Conservation (phyloP, 2,888 invertebrate species). For the Julus scandinavius region DNA sequence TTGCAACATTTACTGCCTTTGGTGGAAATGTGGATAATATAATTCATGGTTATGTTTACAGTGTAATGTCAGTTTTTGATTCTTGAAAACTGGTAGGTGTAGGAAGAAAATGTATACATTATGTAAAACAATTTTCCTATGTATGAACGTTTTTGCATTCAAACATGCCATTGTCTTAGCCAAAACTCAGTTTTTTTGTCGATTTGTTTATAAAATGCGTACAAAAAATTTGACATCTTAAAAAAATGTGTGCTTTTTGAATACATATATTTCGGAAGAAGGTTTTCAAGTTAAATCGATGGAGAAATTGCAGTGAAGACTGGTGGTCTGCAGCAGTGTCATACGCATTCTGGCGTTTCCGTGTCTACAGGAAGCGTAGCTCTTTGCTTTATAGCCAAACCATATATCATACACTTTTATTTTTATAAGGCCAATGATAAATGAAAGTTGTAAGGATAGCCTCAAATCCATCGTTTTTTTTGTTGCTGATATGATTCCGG, state of each 20-base stretch:
- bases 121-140: too few species aligned
- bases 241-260: not conserved
- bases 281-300: not conserved
- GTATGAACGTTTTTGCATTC: too few species aligned
- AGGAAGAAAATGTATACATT: too few species aligned
- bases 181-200: too few species aligned
- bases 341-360: not conserved
- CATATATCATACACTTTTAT: not conserved
- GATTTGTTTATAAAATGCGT: too few species aligned
- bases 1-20: too few species aligned
- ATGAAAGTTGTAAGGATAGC: constrained; percentile 8
- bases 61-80: too few species aligned
- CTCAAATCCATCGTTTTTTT: not conserved
- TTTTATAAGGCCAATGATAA: not conserved
- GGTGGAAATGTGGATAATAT: too few species aligned
- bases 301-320: not conserved
- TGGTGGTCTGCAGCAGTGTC: not conserved
- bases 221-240: too few species aligned
- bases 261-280: not conserved
- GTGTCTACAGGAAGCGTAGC: not conserved
- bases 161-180: too few species aligned
- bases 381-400: not conserved
- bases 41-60: too few species aligned
- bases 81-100: too few species aligned
- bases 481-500: not conserved